These are phyloP conservation scores for Psittacula cyanocephala DNA, from an alignment of 2,113 vertebrate genomes.

Conservation along the genomic window DNA sequence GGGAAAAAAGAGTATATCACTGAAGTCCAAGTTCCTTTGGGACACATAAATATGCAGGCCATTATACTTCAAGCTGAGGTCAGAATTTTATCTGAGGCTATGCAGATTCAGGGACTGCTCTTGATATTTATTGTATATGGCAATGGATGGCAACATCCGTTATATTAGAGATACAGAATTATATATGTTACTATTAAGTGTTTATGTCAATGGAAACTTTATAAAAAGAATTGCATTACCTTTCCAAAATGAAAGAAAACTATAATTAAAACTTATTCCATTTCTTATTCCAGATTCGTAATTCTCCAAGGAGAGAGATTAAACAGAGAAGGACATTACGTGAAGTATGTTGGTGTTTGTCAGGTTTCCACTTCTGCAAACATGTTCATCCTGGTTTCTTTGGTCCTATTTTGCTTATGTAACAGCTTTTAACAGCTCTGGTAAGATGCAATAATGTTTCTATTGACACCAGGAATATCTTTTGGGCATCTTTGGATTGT, in stretches of 20 bases:
- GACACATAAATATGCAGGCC: neutral
- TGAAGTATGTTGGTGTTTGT: neutral
- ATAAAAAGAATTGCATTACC: neutral
- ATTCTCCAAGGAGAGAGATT: neutral
- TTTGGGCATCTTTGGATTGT: neutral
- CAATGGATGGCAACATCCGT: neutral
- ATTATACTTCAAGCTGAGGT: neutral
- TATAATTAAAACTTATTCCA: neutral
- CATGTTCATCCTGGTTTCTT: neutral
- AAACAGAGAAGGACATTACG: neutral
- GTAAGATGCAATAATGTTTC: neutral
- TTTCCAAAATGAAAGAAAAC: neutral
- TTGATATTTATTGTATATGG: neutral
- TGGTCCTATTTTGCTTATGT: neutral
- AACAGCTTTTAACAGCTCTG: neutral
- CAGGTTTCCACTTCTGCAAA: neutral
- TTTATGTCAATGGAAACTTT: neutral
- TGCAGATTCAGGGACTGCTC: neutral
- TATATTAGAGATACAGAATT: neutral
- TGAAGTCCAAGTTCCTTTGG: neutral
- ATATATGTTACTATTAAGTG: neutral
- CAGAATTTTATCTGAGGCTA: neutral
- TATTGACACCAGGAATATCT: neutral
- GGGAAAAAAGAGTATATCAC: neutral
- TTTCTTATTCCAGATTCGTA: neutral